Conservation (phyloP, 2,113 vertebrate species). For the Podilymbus podiceps region DNA sequence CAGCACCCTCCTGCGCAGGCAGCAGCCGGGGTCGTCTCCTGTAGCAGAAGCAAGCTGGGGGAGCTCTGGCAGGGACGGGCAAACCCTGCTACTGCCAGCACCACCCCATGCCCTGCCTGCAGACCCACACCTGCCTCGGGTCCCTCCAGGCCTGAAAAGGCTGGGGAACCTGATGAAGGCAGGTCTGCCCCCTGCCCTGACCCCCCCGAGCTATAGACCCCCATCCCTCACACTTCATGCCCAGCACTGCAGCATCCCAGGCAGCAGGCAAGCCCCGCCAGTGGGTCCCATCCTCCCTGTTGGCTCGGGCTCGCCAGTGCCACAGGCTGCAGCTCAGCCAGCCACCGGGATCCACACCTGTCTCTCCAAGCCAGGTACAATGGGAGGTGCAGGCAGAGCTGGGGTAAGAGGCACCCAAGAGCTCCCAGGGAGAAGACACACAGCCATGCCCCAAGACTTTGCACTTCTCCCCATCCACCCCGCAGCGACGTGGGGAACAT, state of each 20-base stretch:
- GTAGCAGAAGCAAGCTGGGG: neutral
- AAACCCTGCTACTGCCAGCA: neutral
- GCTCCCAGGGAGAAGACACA: neutral
- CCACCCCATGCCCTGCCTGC: neutral
- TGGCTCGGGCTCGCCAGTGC: neutral
- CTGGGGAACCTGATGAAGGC: neutral
- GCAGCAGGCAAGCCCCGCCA: neutral
- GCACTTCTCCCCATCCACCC: neutral
- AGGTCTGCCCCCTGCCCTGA: neutral
- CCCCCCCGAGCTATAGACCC: accelerated
- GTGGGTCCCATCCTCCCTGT: neutral
- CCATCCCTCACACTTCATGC: neutral
- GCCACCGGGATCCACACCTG: accelerated
- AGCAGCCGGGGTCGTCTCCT: neutral
- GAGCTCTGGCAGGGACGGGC: neutral
- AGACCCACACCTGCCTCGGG: accelerated
- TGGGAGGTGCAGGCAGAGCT: accelerated
- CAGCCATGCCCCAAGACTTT: neutral
- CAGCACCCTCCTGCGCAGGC: neutral
- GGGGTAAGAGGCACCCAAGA: neutral
- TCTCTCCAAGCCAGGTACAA: neutral
- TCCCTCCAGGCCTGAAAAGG: neutral
- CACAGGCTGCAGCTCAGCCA: neutral
- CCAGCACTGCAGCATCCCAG: neutral
- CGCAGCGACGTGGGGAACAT: accelerated